Percentiles rank a stretch among this genome's conserved stretches.
These are phyloP conservation scores for Epinotia bilunana DNA, from an alignment of 2,888 invertebrate genomes.

Conservation along the genomic window DNA sequence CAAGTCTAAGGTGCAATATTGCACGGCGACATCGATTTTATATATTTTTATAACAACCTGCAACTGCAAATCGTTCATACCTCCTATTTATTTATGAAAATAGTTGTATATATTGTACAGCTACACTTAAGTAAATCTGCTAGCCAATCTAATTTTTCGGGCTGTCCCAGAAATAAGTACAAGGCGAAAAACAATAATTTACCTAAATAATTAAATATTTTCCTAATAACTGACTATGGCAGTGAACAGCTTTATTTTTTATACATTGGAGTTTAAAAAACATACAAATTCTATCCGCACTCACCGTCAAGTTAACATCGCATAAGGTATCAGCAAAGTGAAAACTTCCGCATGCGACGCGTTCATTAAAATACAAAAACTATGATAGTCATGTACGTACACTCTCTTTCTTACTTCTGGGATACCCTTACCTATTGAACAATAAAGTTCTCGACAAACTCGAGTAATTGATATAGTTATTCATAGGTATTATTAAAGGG, in stretches of 20 bases:
- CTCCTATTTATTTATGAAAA: conserved; percentile 36
- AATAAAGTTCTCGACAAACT: conserved; percentile 17
- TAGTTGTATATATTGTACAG: conserved; percentile 36
- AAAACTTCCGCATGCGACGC: background rate
- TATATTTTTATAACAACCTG: conserved; percentile 19
- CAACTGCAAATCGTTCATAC: conserved; percentile 23
- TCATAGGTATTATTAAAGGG: conserved; percentile 9
- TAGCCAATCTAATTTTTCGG: conserved; percentile 28
- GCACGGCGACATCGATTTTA: conserved; percentile 1
- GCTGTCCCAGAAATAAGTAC: conserved; percentile 35
- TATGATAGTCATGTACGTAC: conserved; percentile 7
- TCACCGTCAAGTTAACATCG: background rate
- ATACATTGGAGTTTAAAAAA: conserved; percentile 17
- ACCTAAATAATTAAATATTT: conserved; percentile 29
- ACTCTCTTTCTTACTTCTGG: conserved; percentile 28
- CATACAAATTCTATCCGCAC: background rate
- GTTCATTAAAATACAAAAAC: background rate
- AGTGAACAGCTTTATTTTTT: conserved; percentile 25
- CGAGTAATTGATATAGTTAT: conserved; percentile 19
- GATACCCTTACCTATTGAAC: conserved; percentile 28
- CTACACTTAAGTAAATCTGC: conserved; percentile 30
- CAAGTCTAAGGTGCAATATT: conserved; percentile 17
- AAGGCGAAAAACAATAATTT: conserved; percentile 11
- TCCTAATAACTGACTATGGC: conserved; percentile 31
- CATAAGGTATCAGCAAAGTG: background rate